These are phyloP conservation scores for Heloderma charlesbogerti DNA, from an alignment of 2,113 vertebrate species.

Conservation along the genomic window DNA sequence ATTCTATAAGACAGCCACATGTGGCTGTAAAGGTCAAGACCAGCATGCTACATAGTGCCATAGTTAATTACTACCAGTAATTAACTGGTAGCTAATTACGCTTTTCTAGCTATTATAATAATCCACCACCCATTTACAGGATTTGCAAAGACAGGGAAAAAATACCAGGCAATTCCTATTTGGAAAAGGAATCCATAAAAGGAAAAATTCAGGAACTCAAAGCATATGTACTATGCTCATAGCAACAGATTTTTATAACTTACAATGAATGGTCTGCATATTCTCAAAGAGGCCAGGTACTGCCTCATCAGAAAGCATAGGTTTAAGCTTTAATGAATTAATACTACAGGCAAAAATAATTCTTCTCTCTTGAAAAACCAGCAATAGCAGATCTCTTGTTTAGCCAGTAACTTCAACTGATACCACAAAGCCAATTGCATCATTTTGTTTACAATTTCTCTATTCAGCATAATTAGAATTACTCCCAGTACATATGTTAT, in stretches of 20 bases:
- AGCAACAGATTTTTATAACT: neutral
- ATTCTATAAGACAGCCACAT: neutral
- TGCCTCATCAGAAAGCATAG: neutral
- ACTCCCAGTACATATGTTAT: slow-evolving; percentile 59
- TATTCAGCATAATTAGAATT: slow-evolving; percentile 64
- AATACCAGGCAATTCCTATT: neutral
- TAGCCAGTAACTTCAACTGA: slow-evolving; percentile 26
- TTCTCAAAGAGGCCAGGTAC: neutral
- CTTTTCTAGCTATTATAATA: neutral
- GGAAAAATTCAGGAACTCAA: neutral
- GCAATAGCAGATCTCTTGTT: neutral
- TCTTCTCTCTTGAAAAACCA: neutral
- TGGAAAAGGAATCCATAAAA: neutral
- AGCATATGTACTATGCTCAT: neutral
- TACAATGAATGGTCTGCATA: neutral
- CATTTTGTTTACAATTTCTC: slow-evolving; percentile 65
- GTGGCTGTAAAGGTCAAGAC: neutral
- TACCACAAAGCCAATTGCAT: slow-evolving; percentile 58
- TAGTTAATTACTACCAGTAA: too few relatives aligned
- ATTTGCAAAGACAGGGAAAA: neutral
- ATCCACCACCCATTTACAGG: neutral
- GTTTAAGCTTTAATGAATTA: neutral
- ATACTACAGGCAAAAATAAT: neutral
- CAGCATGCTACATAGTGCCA: neutral
- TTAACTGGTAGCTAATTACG: neutral